A percentile compares a stretch with the other conserved stretches of the same genome.
Conservation (phyloP, 2,797 vertebrate genomes). For the Clangula hyemalis region DNA sequence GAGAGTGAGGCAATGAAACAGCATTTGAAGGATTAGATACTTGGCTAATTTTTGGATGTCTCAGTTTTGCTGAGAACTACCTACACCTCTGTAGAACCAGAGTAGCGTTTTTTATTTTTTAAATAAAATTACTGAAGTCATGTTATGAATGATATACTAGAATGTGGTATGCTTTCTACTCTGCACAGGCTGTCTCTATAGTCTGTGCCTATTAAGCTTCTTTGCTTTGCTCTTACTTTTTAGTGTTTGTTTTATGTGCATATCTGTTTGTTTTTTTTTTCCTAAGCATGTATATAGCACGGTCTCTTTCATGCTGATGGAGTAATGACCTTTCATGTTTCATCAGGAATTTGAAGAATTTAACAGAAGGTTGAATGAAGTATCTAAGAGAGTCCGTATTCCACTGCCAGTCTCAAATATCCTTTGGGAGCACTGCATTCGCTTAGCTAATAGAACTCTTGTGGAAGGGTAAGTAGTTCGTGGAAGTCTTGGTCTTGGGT, state of each 20-base stretch:
- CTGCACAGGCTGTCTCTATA: not conserved
- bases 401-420: slow-evolving; percentile 96
- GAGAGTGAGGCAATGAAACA: not conserved
- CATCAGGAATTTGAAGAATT: slow-evolving; percentile 96
- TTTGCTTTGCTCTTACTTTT: not conserved
- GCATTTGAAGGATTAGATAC: not conserved
- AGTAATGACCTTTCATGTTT: slow-evolving; percentile 30
- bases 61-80: not conserved
- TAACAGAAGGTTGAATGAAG: slow-evolving; percentile 88
- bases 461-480: slow-evolving; percentile 91
- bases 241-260: not conserved
- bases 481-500: not conserved
- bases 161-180: not conserved
- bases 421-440: slow-evolving; percentile 99
- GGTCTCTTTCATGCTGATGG: not conserved
- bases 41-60: slow-evolving; percentile 2
- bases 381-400: slow-evolving; percentile 93
- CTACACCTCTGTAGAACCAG: not conserved
- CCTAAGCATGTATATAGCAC: not conserved
- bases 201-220: not conserved
- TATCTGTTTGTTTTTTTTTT: not conserved
- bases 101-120: not conserved
- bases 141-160: not conserved
- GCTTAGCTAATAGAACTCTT: slow-evolving; percentile 95
- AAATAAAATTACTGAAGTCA: not conserved